A percentile compares a stretch with the other conserved stretches of the same genome.
These are phyloP conservation scores for Notoglanidium macrostoma DNA, from an alignment of 2,797 vertebrate genomes.

Conservation along the genomic window DNA sequence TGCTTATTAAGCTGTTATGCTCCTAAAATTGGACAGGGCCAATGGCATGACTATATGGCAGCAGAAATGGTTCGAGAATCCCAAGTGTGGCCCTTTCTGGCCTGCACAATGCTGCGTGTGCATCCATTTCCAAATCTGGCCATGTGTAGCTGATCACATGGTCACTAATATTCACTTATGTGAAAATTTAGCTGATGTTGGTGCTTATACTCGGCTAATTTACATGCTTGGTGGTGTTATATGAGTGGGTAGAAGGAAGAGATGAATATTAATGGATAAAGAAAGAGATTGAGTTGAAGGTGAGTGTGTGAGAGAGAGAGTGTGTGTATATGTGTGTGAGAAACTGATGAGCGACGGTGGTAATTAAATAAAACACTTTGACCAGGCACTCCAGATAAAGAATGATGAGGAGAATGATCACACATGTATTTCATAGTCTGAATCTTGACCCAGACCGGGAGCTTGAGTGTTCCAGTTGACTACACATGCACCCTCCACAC, in stretches of 20 bases:
- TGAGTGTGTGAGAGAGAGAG: slow-evolving; percentile 10
- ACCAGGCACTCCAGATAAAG: slow-evolving; percentile 71
- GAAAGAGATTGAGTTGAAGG: slow-evolving; percentile 18
- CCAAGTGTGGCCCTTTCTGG: neutral
- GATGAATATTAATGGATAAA: slow-evolving; percentile 37
- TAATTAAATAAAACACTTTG: slow-evolving; percentile 69
- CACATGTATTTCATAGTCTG: slow-evolving; percentile 52
- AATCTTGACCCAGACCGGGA: slow-evolving; percentile 52
- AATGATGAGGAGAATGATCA: slow-evolving; percentile 68
- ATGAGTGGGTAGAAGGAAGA: slow-evolving; percentile 10
- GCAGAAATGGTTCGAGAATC: neutral
- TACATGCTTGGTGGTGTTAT: slow-evolving; percentile 18
- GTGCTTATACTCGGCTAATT: neutral
- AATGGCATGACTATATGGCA: neutral
- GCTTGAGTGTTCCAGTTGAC: slow-evolving; percentile 77
- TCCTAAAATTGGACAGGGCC: neutral
- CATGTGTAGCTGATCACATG: neutral
- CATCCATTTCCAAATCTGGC: neutral
- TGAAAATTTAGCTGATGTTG: neutral
- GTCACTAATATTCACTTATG: neutral
- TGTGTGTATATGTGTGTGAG: neutral
- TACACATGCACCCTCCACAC: slow-evolving; percentile 66
- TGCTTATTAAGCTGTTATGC: neutral
- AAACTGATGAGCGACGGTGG: slow-evolving; percentile 64
- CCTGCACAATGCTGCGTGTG: neutral